Percentiles rank a stretch among this genome's conserved stretches.
phyloP scores from a whole-genome alignment of 2,797 vertebrate genomes.

The Knipowitschia caucasica region DNA sequence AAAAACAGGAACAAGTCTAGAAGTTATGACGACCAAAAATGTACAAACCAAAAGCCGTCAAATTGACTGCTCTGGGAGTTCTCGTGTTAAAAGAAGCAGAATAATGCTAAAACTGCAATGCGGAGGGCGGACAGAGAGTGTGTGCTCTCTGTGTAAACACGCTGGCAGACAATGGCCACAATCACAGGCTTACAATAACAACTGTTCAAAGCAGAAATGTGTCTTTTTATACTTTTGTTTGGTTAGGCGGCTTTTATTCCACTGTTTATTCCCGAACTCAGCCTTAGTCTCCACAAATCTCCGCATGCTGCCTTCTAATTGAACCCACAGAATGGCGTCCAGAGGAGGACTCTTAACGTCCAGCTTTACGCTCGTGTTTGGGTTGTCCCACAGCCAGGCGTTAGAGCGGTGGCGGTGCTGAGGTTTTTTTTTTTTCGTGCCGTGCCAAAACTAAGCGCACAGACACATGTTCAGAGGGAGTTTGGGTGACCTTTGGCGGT shows the following conservation, averaged over 20 bases:
- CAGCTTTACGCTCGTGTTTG: constrained; percentile 61
- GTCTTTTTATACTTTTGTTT: constrained; percentile 17
- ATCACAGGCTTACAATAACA: constrained; percentile 16
- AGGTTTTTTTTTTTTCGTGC: constrained; percentile 46
- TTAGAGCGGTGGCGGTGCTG: constrained; percentile 30
- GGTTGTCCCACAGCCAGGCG: constrained; percentile 61
- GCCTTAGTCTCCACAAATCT: constrained; percentile 7
- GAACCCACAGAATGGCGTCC: constrained; percentile 29
- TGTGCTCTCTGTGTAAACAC: not conserved
- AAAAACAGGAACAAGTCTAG: too few species aligned
- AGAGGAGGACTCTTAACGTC: constrained; percentile 16
- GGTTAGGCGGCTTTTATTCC: constrained; percentile 10
- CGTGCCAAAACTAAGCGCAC: constrained; percentile 32
- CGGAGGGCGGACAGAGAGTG: not conserved
- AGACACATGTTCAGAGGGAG: constrained; percentile 48
- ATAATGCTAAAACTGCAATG: too few species aligned
- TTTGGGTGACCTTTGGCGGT: constrained; percentile 48
- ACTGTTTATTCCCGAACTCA: constrained; percentile 12
- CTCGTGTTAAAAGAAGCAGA: too few species aligned
- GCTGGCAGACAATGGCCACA: constrained; percentile 18
- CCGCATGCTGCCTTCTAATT: constrained; percentile 15
- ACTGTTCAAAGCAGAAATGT: constrained; percentile 17
- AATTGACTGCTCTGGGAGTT: too few species aligned
- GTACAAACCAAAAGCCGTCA: too few species aligned
- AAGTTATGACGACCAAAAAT: too few species aligned